Evolutionary conservation across 2,113 vertebrate species (phyloP).

Genomic region (Hypocryptadius cinnamomeus): DNA sequence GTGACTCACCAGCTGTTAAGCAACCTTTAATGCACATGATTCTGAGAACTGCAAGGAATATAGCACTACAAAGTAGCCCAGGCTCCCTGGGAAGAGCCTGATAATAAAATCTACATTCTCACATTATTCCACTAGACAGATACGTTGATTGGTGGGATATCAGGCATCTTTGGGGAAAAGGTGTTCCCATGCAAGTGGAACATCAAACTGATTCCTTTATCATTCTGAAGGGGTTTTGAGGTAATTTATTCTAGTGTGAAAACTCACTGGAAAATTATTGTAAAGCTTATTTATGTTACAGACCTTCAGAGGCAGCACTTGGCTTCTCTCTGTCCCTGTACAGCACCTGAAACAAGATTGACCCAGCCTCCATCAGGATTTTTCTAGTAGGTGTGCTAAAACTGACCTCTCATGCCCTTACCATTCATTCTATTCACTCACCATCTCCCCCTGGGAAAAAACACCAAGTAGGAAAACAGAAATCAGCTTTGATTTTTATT

Average conservation of each 20-base stretch:
- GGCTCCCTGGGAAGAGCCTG: slow-evolving; percentile 35
- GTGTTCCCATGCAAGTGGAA: not conserved
- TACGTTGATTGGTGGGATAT: not conserved
- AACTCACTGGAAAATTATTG: not conserved
- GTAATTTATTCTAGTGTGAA: slow-evolving; percentile 9
- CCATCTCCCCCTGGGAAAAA: not conserved
- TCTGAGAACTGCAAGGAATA: slow-evolving; percentile 40
- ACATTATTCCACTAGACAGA: slow-evolving; percentile 28
- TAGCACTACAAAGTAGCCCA: slow-evolving; percentile 26
- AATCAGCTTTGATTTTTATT: not conserved
- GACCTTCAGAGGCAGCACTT: not conserved
- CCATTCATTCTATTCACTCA: not conserved
- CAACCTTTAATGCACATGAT: slow-evolving; percentile 47
- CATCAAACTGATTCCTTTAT: slow-evolving; percentile 1
- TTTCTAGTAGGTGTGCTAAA: not conserved
- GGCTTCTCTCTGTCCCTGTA: not conserved
- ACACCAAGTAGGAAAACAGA: not conserved
- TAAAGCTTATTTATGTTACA: not conserved
- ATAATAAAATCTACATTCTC: slow-evolving; percentile 38
- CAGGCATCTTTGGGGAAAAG: slow-evolving; percentile 6
- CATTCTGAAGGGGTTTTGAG: not conserved
- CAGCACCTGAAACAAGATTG: not conserved
- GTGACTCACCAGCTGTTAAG: slow-evolving; percentile 57
- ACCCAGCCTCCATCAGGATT: not conserved
- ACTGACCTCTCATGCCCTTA: not conserved